Evolutionary conservation across 2,888 invertebrate species (phyloP).

Genomic region (Drosophila paranaensis): DNA sequence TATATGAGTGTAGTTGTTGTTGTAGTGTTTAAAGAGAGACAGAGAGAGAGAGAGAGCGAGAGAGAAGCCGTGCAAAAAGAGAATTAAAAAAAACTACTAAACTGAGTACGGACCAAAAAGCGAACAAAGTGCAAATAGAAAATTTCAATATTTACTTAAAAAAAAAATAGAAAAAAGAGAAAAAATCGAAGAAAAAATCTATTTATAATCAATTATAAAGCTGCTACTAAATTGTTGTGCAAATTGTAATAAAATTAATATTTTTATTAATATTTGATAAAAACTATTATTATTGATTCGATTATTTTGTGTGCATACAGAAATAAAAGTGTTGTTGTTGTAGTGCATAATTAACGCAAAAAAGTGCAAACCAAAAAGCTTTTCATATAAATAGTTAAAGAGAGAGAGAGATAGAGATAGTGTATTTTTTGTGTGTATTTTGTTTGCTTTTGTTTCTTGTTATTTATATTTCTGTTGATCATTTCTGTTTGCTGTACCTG

Average conservation of each 20-base stretch:
- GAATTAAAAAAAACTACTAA: conserved; percentile 20
- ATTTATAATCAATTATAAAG: conserved; percentile 18
- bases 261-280: conserved; percentile 10
- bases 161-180: conserved; percentile 9
- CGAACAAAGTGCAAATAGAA: conserved; percentile 41
- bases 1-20: conserved; percentile 28
- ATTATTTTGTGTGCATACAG: conserved; percentile 40
- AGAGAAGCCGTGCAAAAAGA: conserved; percentile 17
- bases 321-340: conserved; percentile 28
- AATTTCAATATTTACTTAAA: conserved; percentile 28
- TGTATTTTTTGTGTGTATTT: conserved; percentile 46
- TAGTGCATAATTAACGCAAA: conserved; percentile 24
- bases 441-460: conserved; percentile 43
- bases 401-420: conserved; percentile 26
- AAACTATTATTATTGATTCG: conserved; percentile 29
- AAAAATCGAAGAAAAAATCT: neutral
- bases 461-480: conserved; percentile 35
- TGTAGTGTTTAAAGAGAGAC: conserved; percentile 36
- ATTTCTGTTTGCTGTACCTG: conserved; percentile 78
- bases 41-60: conserved; percentile 16
- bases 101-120: conserved; percentile 47
- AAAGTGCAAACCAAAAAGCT: conserved; percentile 53
- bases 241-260: conserved; percentile 38
- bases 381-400: conserved; percentile 17
- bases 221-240: conserved; percentile 45